These are phyloP conservation scores for Callyntrura sp. DNA, from an alignment of 2,888 invertebrate genomes.

Conservation along the genomic window DNA sequence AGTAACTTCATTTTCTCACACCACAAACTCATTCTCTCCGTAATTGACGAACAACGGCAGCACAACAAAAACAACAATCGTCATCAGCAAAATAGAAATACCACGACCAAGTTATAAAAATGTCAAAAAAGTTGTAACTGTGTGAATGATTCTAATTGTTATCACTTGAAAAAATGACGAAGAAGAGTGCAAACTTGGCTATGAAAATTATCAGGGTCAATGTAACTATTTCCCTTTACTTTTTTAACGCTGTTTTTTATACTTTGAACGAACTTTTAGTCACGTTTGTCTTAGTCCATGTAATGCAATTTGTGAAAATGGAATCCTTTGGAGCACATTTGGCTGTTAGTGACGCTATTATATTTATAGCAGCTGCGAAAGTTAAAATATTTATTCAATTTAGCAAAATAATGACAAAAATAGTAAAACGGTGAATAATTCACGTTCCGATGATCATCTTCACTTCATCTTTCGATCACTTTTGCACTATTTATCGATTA, in stretches of 20 bases:
- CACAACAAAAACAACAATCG: too few species aligned
- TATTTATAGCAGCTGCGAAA: not conserved
- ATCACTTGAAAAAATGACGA: conserved; percentile 27
- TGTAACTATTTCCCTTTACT: conserved; percentile 51
- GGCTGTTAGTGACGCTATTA: not conserved
- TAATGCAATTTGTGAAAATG: too few species aligned
- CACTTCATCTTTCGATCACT: not conserved
- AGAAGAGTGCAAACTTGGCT: not conserved
- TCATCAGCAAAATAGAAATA: not conserved
- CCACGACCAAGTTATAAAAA: conserved; percentile 27
- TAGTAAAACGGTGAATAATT: too few species aligned
- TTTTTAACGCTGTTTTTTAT: conserved; percentile 10
- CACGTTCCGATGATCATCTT: too few species aligned
- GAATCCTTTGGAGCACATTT: too few species aligned
- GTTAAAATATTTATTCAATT: not conserved
- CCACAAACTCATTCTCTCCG: not conserved
- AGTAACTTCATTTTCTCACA: conserved; percentile 18
- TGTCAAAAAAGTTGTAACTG: conserved; percentile 34
- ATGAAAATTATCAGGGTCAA: conserved; percentile 52
- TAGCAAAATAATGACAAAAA: not conserved
- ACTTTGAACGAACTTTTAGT: not conserved
- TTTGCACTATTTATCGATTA: not conserved
- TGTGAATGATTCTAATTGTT: conserved; percentile 14
- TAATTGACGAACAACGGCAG: not conserved
- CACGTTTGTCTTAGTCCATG: not conserved